A percentile compares a stretch with the other conserved stretches of the same genome.
These are phyloP conservation scores for Oostethus manadensis DNA, from an alignment of 2,113 vertebrate genomes.

Conservation along the genomic window DNA sequence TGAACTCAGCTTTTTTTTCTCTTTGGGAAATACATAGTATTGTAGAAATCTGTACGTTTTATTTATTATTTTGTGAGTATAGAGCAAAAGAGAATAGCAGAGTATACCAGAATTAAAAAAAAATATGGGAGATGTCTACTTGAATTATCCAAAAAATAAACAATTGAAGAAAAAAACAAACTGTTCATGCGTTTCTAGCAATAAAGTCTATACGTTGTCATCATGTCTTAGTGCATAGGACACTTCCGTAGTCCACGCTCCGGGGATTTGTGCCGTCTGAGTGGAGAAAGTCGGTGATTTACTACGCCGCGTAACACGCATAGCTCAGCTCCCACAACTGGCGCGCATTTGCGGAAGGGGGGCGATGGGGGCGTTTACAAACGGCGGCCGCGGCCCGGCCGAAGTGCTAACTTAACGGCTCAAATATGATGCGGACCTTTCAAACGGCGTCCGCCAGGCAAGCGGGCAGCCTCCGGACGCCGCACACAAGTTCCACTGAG, in stretches of 20 bases:
- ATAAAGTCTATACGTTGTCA: slow-evolving; percentile 84
- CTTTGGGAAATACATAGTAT: slow-evolving; percentile 77
- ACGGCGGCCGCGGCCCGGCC: slow-evolving; percentile 20
- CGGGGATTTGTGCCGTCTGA: slow-evolving; percentile 36
- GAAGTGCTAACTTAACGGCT: slow-evolving; percentile 62
- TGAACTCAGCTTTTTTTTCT: slow-evolving; percentile 77
- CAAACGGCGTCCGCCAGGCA: slow-evolving; percentile 57
- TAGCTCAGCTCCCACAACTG: slow-evolving; percentile 55
- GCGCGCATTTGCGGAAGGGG: slow-evolving; percentile 52
- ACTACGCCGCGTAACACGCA: slow-evolving; percentile 54
- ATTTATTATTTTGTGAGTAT: slow-evolving; percentile 96
- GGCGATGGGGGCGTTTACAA: neutral
- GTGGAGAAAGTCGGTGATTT: slow-evolving; percentile 58
- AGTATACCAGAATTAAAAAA: slow-evolving; percentile 80
- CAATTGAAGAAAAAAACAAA: slow-evolving; percentile 63
- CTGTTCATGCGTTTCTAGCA: slow-evolving; percentile 83
- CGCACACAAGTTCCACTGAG: slow-evolving; percentile 66
- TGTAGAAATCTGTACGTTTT: slow-evolving; percentile 88
- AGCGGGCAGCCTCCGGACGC: slow-evolving; percentile 46
- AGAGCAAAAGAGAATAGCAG: slow-evolving; percentile 79
- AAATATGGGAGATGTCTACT: slow-evolving; percentile 86
- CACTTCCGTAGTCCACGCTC: slow-evolving; percentile 34
- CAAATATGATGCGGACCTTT: slow-evolving; percentile 70
- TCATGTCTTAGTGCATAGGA: slow-evolving; percentile 63
- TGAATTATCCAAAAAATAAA: slow-evolving; percentile 82